Conservation (phyloP, 2,113 vertebrate genomes). For the Platysternon megacephalum region DNA sequence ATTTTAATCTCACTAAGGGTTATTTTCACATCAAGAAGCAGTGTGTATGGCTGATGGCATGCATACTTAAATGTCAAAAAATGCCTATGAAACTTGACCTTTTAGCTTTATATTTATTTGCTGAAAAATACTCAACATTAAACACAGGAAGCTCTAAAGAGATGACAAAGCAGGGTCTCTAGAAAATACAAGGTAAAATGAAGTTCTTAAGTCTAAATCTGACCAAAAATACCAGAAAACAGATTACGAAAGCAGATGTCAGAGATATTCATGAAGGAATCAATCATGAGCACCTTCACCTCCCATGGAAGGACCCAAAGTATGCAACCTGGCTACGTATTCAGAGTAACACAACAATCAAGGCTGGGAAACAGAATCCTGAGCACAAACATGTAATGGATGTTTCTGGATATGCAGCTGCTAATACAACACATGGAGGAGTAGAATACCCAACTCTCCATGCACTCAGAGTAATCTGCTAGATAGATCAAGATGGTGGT, state of each 20-base stretch:
- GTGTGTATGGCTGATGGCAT: constrained; percentile 12
- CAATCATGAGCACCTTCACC: neutral
- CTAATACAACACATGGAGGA: fast-evolving
- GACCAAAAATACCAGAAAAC: neutral
- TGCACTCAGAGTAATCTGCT: fast-evolving
- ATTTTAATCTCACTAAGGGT: neutral
- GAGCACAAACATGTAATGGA: neutral
- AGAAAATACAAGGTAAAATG: neutral
- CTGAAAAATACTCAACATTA: neutral
- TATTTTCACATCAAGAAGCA: constrained; percentile 55
- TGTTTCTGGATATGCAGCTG: fast-evolving
- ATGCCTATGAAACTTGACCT: neutral
- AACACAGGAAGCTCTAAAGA: neutral
- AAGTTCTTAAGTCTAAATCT: neutral
- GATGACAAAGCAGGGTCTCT: neutral
- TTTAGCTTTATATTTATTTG: neutral
- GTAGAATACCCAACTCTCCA: fast-evolving
- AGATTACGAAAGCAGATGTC: neutral
- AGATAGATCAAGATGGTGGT: fast-evolving
- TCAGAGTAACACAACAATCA: neutral
- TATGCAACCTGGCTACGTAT: neutral
- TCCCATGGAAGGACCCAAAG: neutral
- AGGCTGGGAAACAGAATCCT: neutral
- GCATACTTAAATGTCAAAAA: constrained; percentile 4
- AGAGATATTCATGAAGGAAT: neutral